phyloP scores from a whole-genome alignment of 1,140 invertebrate genomes.

The Lasaia peninsularis region DNA sequence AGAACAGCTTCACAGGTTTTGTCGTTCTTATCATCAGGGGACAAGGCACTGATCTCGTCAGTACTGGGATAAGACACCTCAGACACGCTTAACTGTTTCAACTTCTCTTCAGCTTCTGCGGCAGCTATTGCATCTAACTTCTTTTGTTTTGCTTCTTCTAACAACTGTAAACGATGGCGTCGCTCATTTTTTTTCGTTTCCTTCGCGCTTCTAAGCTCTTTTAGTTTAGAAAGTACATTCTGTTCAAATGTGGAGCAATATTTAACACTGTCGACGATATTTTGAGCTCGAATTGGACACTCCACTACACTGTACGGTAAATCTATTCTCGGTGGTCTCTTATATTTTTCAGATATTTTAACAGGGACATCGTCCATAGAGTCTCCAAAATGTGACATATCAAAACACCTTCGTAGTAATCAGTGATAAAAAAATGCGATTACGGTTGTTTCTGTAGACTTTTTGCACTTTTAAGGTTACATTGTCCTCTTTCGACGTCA shows the following conservation, averaged over 20 bases:
- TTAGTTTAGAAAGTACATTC: conserved; percentile 83
- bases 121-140: conserved; percentile 63
- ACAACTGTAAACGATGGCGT: conserved; percentile 77
- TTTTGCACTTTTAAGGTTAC: conserved; percentile 71
- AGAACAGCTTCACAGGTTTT: conserved; percentile 50
- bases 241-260: conserved; percentile 87
- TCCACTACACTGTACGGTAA: conserved; percentile 83
- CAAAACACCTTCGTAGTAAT: conserved; percentile 41
- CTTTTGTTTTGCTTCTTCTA: conserved; percentile 75
- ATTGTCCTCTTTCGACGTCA: conserved; percentile 65
- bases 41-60: conserved; percentile 71
- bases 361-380: conserved; percentile 91
- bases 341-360: conserved; percentile 91
- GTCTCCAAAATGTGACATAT: conserved; percentile 71
- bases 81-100: conserved; percentile 77
- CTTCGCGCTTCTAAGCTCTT: conserved; percentile 82
- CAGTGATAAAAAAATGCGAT: conserved; percentile 52
- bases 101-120: conserved; percentile 71
- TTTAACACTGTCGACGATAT: conserved; percentile 67
- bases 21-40: conserved; percentile 72
- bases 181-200: conserved; percentile 79
- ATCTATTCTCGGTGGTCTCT: conserved; percentile 85
- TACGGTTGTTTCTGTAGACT: conserved; percentile 62
- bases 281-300: conserved; percentile 78
- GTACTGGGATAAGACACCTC: conserved; percentile 79